Evolutionary conservation across 1,140 invertebrate genomes (phyloP), one percentile per base, ranked within the genome.

Genomic region (Drosophila teissieri): DNA sequence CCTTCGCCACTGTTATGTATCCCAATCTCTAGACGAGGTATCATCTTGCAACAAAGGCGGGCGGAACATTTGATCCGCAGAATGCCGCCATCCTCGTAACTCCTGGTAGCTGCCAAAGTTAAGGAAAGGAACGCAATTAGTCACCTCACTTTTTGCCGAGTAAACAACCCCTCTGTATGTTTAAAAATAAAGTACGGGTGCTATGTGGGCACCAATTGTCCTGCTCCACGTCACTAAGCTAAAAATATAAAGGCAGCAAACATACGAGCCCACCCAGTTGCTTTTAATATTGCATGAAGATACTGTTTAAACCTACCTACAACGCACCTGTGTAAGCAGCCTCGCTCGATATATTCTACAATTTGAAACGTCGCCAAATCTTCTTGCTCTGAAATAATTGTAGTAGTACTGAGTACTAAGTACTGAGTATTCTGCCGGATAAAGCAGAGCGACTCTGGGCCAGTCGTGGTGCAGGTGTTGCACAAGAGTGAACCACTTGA

Each of bases 131-230:
- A 62, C 51, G n/a, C 3, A n/a, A 22, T 36, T 5, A 36, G 1
- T 6, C 8, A 39, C 22, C n/a, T 40, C 2, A 34, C 15, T 15
- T 4, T 22, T 14, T 40, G 2, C 34, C 2, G 0, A n/a, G 6
- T 15, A 45, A 37, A 45, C 39, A 14, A 55, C 55, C 54, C 48
- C 55, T 62, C n/a, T 73, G 24, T 24, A 4, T 70, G 10, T 19
- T 46, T 22, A 52, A 10, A 27, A 34, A n/a, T 51, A 24, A 14
- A 44, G 22, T 10, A 17, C n/a, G 17, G 10, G 5, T 15, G n/a
- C 15, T 19, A 7, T 49, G 24, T 15, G n/a, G 24, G 15, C n/a
- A 17, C 10, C 1, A 34, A 5, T 45, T n/a, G 22, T 48, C 6
- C 22, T 24, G 53, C 37, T 10, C 10, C 10, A n/a, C 10, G 19